phyloP scores from a whole-genome alignment of 2,888 invertebrate genomes.

The Entomobrya multifasciata region DNA sequence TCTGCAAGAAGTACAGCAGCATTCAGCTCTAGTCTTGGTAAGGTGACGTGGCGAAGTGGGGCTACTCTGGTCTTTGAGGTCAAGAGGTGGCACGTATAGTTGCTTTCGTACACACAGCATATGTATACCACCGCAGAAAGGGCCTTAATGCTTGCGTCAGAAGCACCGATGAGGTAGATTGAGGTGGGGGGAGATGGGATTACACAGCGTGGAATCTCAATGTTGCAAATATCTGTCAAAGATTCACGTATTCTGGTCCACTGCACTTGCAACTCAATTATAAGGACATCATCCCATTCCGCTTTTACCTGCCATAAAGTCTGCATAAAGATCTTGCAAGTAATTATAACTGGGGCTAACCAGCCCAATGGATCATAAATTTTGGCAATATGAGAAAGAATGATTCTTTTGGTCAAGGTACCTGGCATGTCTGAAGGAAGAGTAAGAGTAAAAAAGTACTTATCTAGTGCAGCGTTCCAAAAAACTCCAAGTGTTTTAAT shows the following conservation, averaged over 20 bases:
- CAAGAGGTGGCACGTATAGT: conserved; percentile 46
- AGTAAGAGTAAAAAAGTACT: conserved; percentile 12
- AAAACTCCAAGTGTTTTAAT: no score
- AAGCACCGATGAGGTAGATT: conserved; percentile 78
- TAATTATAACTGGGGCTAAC: conserved; percentile 57
- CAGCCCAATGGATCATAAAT: conserved; percentile 16
- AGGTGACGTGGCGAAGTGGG: conserved; percentile 76
- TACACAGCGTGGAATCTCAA: conserved; percentile 19
- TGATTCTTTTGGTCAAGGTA: conserved; percentile 74
- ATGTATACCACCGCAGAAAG: conserved; percentile 78
- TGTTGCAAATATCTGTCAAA: no score
- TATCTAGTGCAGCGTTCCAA: conserved; percentile 30
- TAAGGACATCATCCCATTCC: no score
- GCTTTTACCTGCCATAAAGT: conserved; percentile 76
- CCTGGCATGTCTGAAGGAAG: conserved; percentile 11
- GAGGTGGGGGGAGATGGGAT: conserved; percentile 48
- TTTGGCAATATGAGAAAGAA: conserved; percentile 49
- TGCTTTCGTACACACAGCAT: conserved; percentile 25
- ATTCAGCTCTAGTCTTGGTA: conserved; percentile 80
- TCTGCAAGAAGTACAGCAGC: conserved; percentile 79
- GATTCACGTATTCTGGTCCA: no score
- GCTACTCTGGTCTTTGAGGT: conserved; percentile 78
- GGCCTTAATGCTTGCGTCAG: conserved; percentile 78
- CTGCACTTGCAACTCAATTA: no score
- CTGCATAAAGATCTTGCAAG: conserved; percentile 79